Evolutionary conservation across 2,113 vertebrate species (phyloP).

Genomic region (Oncorhynchus mykiss): DNA sequence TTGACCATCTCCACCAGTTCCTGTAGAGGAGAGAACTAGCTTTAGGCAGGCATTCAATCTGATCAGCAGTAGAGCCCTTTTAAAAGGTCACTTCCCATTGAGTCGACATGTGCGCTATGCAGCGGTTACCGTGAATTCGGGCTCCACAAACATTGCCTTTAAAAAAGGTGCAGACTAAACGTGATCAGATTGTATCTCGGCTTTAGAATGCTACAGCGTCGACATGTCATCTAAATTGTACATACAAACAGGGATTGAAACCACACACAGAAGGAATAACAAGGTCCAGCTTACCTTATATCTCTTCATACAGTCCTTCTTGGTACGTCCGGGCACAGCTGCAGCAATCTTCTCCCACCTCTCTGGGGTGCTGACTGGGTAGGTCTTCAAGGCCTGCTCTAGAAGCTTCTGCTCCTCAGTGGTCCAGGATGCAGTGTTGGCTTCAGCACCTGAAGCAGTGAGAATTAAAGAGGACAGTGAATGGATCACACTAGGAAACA

Average conservation of each 20-base stretch:
- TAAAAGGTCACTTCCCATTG: too few relatives aligned
- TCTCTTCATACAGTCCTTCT: constrained; percentile 98
- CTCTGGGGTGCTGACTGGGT: constrained; percentile 91
- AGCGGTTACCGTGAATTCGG: too few relatives aligned
- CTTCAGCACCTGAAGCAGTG: constrained; percentile 77
- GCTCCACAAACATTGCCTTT: not conserved
- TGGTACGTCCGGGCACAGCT: constrained; percentile 88
- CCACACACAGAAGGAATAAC: too few relatives aligned
- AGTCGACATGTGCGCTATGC: too few relatives aligned
- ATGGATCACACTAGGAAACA: too few relatives aligned
- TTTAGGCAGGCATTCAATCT: too few relatives aligned
- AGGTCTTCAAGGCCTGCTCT: constrained; percentile 96
- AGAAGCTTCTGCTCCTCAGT: constrained; percentile 98
- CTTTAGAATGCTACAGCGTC: too few relatives aligned
- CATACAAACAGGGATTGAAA: too few relatives aligned
- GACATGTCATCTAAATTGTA: too few relatives aligned
- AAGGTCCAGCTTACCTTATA: constrained; percentile 82
- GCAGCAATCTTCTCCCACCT: constrained; percentile 96
- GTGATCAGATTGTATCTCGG: too few relatives aligned
- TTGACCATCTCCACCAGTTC: constrained; percentile 99
- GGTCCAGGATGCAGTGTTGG: constrained; percentile 82
- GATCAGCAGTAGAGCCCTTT: too few relatives aligned
- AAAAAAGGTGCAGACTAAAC: not conserved
- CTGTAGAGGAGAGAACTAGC: constrained; percentile 59
- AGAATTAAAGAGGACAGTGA: not conserved